These are phyloP conservation scores for Nasonovia ribisnigri DNA, from an alignment of 2,888 invertebrate genomes.

Conservation along the genomic window DNA sequence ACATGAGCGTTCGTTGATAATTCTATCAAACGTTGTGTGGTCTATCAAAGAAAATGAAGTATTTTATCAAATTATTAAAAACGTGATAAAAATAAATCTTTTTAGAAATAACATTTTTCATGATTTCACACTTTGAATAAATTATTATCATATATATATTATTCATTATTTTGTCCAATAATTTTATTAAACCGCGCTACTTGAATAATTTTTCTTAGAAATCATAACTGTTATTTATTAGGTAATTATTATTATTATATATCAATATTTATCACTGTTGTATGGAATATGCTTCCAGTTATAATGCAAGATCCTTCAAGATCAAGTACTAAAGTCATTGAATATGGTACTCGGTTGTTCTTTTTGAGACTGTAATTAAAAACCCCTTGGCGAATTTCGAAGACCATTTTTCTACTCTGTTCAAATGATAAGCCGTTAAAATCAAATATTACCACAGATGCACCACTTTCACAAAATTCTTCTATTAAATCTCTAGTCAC, in stretches of 20 bases:
- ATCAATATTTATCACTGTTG: not conserved
- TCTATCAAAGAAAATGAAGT: not conserved
- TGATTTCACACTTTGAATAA: not conserved
- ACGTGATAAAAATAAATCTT: not conserved
- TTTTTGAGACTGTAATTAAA: slow-evolving; percentile 47
- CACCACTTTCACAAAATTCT: slow-evolving; percentile 33
- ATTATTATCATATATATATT: not conserved
- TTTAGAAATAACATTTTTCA: not conserved
- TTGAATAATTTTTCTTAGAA: not conserved
- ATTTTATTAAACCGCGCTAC: not conserved
- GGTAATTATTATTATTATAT: not conserved
- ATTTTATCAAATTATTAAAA: not conserved
- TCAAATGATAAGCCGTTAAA: slow-evolving; percentile 11
- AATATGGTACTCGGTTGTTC: slow-evolving; percentile 24
- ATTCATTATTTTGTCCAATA: no score
- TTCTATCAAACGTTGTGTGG: slow-evolving; percentile 54
- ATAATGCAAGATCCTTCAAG: slow-evolving; percentile 6
- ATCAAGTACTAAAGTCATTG: slow-evolving; percentile 32
- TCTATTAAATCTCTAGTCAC: slow-evolving; percentile 22
- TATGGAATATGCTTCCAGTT: not conserved
- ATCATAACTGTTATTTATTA: not conserved
- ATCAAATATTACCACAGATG: slow-evolving; percentile 24
- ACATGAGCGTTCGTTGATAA: slow-evolving; percentile 66
- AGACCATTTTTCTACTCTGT: slow-evolving; percentile 36
- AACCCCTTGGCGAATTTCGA: slow-evolving; percentile 53